Evolutionary conservation across 2,888 invertebrate species (phyloP).

Genomic region (Phrixothrix hirtus): DNA sequence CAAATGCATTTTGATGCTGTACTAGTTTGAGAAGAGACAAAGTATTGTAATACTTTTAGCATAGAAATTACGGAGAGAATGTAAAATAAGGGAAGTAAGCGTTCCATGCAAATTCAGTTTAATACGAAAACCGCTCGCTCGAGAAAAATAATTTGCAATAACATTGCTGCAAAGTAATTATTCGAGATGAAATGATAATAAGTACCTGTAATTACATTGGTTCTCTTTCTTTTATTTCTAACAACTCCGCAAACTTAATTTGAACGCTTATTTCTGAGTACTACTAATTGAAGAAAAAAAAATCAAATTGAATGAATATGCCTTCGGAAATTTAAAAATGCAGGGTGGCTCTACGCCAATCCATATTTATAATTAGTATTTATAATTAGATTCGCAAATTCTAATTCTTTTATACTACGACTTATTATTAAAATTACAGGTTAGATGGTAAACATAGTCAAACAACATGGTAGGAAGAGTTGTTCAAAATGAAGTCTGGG

Average conservation of each 20-base stretch:
- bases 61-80: too few relatives aligned
- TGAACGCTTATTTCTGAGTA: too few relatives aligned
- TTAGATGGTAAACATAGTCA: constrained; percentile 3
- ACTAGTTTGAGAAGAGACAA: too few relatives aligned
- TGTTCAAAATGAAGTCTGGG: background rate
- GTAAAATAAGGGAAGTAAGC: too few relatives aligned
- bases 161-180: constrained; percentile 12
- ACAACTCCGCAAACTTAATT: background rate
- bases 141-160: too few relatives aligned
- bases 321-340: background rate
- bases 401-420: background rate
- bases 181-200: constrained; percentile 19
- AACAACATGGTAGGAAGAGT: constrained; percentile 10
- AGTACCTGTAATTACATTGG: constrained; percentile 12
- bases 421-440: constrained; percentile 10
- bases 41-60: too few relatives aligned
- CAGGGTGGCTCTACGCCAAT: too few relatives aligned
- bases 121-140: too few relatives aligned
- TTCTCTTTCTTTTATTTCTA: background rate
- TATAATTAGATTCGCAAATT: background rate
- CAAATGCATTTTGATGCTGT: too few relatives aligned
- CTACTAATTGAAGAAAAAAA: background rate
- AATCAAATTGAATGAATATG: background rate
- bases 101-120: too few relatives aligned
- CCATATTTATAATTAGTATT: too few relatives aligned